Percentiles rank a stretch among this genome's conserved stretches.
These are phyloP conservation scores for Numenius phaeopus DNA, from an alignment of 2,797 vertebrate genomes.

Conservation along the genomic window DNA sequence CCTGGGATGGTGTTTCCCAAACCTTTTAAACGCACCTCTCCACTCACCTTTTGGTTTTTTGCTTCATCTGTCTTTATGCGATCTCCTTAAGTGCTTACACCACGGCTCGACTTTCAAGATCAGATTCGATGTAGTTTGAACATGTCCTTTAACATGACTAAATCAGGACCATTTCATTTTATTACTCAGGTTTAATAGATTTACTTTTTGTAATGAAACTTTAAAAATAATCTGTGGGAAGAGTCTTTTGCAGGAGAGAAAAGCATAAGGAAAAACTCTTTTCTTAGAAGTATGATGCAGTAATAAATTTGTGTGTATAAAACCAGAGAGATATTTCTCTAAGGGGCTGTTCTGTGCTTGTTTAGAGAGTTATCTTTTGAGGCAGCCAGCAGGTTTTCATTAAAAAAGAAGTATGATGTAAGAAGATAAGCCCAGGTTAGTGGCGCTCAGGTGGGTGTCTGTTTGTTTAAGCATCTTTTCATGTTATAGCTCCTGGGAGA, in stretches of 20 bases:
- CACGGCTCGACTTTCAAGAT: neutral
- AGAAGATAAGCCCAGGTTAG: neutral
- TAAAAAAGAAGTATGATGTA: constrained; percentile 5
- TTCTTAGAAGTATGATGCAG: neutral
- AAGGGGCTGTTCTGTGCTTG: neutral
- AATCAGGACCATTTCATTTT: neutral
- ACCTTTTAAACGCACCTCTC: neutral
- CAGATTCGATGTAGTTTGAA: neutral
- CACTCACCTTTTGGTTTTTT: neutral
- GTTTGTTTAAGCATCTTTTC: neutral
- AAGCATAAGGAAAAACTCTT: neutral
- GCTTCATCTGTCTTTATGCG: neutral
- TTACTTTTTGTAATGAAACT: neutral
- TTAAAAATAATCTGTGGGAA: neutral
- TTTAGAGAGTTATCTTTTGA: neutral
- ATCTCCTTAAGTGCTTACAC: neutral
- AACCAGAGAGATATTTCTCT: neutral
- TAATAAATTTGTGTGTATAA: neutral
- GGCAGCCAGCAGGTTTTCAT: neutral
- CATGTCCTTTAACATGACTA: neutral
- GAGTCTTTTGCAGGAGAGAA: neutral
- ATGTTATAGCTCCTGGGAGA: neutral
- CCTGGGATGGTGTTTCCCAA: neutral
- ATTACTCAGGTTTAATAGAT: neutral
- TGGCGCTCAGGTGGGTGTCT: neutral